Percentiles rank a stretch among this genome's conserved stretches.
Conservation (phyloP, 2,113 vertebrate genomes). For the Tauraco erythrolophus region DNA sequence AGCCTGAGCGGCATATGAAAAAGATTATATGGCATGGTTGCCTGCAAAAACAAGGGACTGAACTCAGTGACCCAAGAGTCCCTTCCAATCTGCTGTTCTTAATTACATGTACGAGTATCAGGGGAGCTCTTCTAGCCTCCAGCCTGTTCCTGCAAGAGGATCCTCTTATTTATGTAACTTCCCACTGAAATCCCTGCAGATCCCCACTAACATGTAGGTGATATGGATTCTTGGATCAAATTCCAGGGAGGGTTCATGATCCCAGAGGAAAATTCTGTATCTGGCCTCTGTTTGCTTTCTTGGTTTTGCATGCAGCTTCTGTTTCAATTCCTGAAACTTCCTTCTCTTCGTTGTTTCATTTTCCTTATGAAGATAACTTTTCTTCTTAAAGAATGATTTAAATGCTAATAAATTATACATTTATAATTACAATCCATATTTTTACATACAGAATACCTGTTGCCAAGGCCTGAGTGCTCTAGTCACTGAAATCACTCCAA, state of each 20-base stretch:
- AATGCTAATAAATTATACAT: not conserved
- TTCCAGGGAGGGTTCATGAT: slow-evolving; percentile 21
- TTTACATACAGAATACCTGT: not conserved
- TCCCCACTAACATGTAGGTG: slow-evolving; percentile 25
- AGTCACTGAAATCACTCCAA: not conserved
- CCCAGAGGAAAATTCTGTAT: not conserved
- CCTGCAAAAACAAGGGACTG: slow-evolving; percentile 64
- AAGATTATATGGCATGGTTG: slow-evolving; percentile 48
- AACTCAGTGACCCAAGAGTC: slow-evolving; percentile 58
- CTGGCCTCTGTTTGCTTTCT: not conserved
- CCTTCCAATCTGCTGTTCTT: slow-evolving; percentile 64
- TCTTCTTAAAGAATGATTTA: not conserved
- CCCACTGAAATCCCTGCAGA: slow-evolving; percentile 8
- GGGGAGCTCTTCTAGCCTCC: slow-evolving; percentile 49
- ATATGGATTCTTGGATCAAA: slow-evolving; percentile 36
- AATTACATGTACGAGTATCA: slow-evolving; percentile 59
- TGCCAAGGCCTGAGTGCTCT: not conserved
- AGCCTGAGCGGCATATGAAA: slow-evolving; percentile 26
- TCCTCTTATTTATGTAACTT: slow-evolving; percentile 57
- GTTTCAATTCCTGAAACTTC: not conserved
- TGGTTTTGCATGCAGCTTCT: slow-evolving; percentile 6
- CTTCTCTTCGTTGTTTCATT: not conserved
- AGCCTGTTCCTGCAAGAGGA: slow-evolving; percentile 47
- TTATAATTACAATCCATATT: not conserved
- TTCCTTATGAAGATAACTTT: not conserved